These are phyloP conservation scores for Oeneis ivallda DNA, from an alignment of 2,888 invertebrate genomes.

Conservation along the genomic window DNA sequence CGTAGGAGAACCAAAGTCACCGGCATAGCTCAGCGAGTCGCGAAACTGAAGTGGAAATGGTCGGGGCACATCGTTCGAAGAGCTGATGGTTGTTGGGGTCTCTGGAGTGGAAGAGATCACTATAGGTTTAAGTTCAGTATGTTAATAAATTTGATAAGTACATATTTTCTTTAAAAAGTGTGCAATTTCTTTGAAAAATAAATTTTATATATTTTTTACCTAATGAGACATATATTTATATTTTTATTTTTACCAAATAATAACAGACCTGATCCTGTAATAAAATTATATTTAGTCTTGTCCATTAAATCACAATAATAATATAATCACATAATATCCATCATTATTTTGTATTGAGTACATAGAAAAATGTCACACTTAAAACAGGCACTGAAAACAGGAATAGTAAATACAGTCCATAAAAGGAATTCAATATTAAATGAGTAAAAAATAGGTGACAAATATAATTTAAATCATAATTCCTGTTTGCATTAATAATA, in stretches of 20 bases:
- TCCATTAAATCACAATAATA: constrained; percentile 7
- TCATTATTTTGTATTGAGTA: background rate
- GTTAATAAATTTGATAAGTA: too few species aligned
- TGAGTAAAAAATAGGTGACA: background rate
- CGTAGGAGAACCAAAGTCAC: too few species aligned
- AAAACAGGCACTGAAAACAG: constrained; percentile 4
- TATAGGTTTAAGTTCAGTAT: too few species aligned
- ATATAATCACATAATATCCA: constrained; percentile 7
- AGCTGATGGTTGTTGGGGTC: too few species aligned
- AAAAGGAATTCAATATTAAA: background rate
- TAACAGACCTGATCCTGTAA: constrained; percentile 5
- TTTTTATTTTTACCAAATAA: background rate
- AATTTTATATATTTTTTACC: too few species aligned
- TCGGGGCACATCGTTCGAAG: too few species aligned
- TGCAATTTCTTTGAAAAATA: too few species aligned
- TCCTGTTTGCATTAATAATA: background rate
- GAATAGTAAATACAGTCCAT: constrained; percentile 2
- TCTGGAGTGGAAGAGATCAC: too few species aligned
- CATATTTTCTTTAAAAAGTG: too few species aligned
- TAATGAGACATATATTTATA: too few species aligned
- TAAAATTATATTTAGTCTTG: constrained; percentile 15
- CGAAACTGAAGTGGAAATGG: too few species aligned
- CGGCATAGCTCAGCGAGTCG: too few species aligned
- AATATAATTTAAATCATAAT: background rate
- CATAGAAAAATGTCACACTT: background rate